These are phyloP conservation scores for Burhinus bistriatus DNA, from an alignment of 2,113 vertebrate genomes.

Conservation along the genomic window DNA sequence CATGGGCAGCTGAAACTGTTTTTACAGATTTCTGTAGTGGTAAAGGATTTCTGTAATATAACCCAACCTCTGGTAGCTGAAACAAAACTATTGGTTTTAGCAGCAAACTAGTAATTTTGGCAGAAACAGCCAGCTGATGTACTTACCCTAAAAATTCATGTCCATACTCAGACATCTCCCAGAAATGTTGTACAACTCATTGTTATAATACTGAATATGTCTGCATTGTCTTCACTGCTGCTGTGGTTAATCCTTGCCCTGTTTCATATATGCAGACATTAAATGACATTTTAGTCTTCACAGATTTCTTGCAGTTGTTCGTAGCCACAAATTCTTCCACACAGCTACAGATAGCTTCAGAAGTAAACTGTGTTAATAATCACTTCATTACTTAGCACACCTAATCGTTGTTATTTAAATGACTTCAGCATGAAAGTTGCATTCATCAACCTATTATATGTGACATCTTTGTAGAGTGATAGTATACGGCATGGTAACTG, in stretches of 20 bases:
- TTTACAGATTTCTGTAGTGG: background rate
- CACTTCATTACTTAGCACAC: background rate
- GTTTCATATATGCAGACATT: background rate
- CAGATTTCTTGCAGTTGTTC: background rate
- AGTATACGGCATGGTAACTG: background rate
- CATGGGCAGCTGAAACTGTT: background rate
- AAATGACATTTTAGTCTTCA: background rate
- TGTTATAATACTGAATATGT: background rate
- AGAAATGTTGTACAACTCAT: background rate
- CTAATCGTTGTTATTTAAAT: background rate
- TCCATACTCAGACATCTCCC: background rate
- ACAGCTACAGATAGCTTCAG: background rate
- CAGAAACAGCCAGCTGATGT: background rate
- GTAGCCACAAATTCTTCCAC: background rate
- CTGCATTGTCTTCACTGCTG: background rate
- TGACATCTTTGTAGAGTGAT: background rate
- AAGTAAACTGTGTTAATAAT: background rate
- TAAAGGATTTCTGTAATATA: background rate
- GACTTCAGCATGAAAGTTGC: background rate
- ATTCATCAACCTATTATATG: background rate
- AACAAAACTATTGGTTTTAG: background rate
- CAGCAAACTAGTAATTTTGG: background rate
- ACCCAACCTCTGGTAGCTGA: background rate
- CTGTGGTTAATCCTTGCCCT: background rate
- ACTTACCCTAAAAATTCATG: background rate